Base-by-base conservation (phyloP, 2,797 vertebrate genomes). In the Lepidocolaptes lacrymiger region DNA sequence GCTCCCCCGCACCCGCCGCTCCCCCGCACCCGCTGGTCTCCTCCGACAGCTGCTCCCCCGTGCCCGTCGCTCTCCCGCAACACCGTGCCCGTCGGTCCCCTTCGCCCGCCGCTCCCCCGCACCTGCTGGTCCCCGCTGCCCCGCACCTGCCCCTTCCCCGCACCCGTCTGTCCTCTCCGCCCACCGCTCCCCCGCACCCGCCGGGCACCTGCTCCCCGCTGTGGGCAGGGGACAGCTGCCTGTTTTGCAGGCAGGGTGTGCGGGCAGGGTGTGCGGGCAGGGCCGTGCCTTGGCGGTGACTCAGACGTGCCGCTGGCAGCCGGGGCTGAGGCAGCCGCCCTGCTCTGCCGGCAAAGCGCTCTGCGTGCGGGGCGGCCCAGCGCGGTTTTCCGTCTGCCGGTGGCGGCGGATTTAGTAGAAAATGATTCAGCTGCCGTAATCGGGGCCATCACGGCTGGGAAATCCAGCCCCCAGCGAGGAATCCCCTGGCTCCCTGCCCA, bases 371-470 rank as follows among this genome's bases (percentile, higher is more conserved):
- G 69, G n/a, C 58, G 15, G 66, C 75, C 75, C 32, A 7, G 85
- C 43, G 59, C 48, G 23, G 89, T 92, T 96, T 95, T 75, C 94
- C 85, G 81, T 81, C 46, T 7, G 67, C 41, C 11, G 7, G 32
- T 18, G 48, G 69, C 34, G 41, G 49, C 15, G 28, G 37, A 23
- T 63, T 93, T 92, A 61, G 72, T 54, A 87, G 92, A 93, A 95
- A 94, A 96, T 95, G 96, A 95, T 95, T 96, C 95, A 96, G 72
- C 34, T 27, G 56, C 79, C 20, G 82, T 83, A 89, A 94, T 96
- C 85, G 46, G 87, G 93, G 69, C 79, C 67, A 89, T 94, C 94
- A 5, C 51, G 30, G 46, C 89, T 61, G 93, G 96, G 95, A 95
- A 97, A 88, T 92, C 85, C 96, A 81, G 61, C 91, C 79, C 73